Base-by-base conservation (phyloP, 1,140 invertebrate genomes). In the Papilio dardanus region DNA sequence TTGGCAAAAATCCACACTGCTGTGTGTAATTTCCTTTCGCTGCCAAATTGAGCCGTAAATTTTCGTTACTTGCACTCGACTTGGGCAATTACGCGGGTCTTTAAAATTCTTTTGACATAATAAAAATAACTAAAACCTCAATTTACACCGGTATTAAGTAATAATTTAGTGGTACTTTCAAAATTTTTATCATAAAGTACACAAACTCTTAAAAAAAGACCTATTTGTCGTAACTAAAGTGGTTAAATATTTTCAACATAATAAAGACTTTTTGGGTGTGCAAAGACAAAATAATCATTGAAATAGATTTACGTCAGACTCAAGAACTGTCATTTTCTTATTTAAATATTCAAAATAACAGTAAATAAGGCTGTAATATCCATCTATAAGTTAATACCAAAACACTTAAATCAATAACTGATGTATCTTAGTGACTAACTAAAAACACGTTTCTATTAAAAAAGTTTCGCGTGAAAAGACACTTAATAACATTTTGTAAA, bases 11-110 rank as follows among this genome's bases (percentile, higher is more conserved):
- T 78, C 81, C 76, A 79, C 78, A 78, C 76, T 73, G 73, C 77
- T 80, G 68, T 75, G 73, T 79, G 79, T 82, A 80, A 83, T 79
- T 78, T 77, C 76, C 79, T 75, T 79, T 81, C 79, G 81, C 81
- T 83, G 81, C 79, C 81, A 83, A 83, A 83, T 83, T 79, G 79
- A 77, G 79, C 78, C 78, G 81, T 83, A 81, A 83, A 83, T 81
- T 79, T 78, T 77, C 79, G 71, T 76, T 75, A 74, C 75, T 74
- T 74, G 78, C 74, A 78, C 76, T 81, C 77, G 65, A 68, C 78
- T 80, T 76, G 81, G 78, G 77, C 78, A 81, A 83, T 83, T 80
- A 81, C 79, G 76, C 62, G 81, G 81, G 77, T 83, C 79, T 82
- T 82, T 81, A 81, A 83, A 81, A 76, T 83, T 83, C 76, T 81